These are phyloP conservation scores for Heteropelma amictum DNA, from an alignment of 2,888 invertebrate genomes.

Conservation along the genomic window DNA sequence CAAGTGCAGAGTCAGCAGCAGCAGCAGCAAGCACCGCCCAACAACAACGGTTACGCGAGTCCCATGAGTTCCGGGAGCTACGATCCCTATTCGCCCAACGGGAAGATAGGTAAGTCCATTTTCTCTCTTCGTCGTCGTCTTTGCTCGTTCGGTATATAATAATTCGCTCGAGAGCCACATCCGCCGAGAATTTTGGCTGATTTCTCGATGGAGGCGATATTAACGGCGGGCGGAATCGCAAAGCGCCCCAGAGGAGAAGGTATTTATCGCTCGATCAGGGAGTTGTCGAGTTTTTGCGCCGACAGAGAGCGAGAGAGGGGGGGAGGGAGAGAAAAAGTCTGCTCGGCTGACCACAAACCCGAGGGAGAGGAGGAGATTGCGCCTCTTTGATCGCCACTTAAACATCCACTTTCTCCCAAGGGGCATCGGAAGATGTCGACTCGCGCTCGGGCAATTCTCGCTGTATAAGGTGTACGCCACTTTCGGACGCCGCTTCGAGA, in stretches of 20 bases:
- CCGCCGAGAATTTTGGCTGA: slow-evolving; percentile 30
- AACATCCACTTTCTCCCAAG: slow-evolving; percentile 49
- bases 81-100: slow-evolving; percentile 93
- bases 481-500: slow-evolving; percentile 7
- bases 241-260: slow-evolving; percentile 12
- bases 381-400: slow-evolving; percentile 46
- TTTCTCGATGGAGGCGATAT: slow-evolving; percentile 44
- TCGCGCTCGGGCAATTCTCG: slow-evolving; percentile 12
- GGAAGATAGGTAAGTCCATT: slow-evolving; percentile 88
- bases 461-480: slow-evolving; percentile 1
- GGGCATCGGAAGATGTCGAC: slow-evolving; percentile 38
- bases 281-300: slow-evolving; percentile 25
- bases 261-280: slow-evolving; percentile 49
- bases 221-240: slow-evolving; percentile 2
- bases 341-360: slow-evolving; percentile 43
- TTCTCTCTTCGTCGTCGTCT: not conserved
- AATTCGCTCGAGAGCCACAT: not conserved
- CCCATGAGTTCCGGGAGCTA: slow-evolving; percentile 93
- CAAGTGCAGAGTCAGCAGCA: too few species aligned
- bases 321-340: not conserved
- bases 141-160: too few species aligned
- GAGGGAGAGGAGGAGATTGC: slow-evolving; percentile 41
- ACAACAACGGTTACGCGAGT: slow-evolving; percentile 90
- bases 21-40: slow-evolving; percentile 65
- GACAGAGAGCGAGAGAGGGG: not conserved